Base-by-base conservation (phyloP, 1,140 invertebrate genomes). In the Zaprionus capensis region DNA sequence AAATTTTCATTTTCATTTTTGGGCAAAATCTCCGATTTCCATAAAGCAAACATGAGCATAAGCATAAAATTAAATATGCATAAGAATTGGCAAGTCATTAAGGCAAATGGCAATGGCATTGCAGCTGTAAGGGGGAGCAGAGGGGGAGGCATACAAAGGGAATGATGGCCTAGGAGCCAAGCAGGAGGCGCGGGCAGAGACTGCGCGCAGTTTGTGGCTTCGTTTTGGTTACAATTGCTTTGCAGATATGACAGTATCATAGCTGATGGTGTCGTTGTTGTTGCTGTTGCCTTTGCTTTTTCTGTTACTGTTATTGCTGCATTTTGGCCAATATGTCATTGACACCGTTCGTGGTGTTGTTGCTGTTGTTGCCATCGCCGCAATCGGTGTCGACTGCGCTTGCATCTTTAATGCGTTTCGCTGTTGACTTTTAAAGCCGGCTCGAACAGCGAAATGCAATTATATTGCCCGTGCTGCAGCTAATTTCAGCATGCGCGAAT, bases 11-110 rank as follows among this genome's bases (percentile, higher is more conserved):
- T 71, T 75, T 67, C 57, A 65, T 65, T 76, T 70, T 87, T 70
- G 46, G 61, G 66, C 58, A 75, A 84, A 81, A 79, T 90, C 85
- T 87, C 81, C 62, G 71, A 88, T 88, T 88, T 81, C 81, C 81
- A 90, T 90, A 88, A 84, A 80, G 85, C 69, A 88, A 88, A 88
- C 84, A 84, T 83, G 78, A 81, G 84, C 81, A 87, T 90, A 83
- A 88, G 75, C 84, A 87, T 88, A 79, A 88, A 88, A 84, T 90
- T 90, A 84, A 76, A 90, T 84, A 90, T 84, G 78, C 84, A 81
- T 63, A 78, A 75, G 78, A 88, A 88, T 90, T 67, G 71, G 71
- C 82, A 71, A 78, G 81, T 80, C 82, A 84, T 78, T 72, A 71
- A 83, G 72, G 36, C 68, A 70, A 82, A 65, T 65, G 72, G 57